phyloP scores from a whole-genome alignment of 2,888 invertebrate genomes.

The Melikaiella ostensackeni region DNA sequence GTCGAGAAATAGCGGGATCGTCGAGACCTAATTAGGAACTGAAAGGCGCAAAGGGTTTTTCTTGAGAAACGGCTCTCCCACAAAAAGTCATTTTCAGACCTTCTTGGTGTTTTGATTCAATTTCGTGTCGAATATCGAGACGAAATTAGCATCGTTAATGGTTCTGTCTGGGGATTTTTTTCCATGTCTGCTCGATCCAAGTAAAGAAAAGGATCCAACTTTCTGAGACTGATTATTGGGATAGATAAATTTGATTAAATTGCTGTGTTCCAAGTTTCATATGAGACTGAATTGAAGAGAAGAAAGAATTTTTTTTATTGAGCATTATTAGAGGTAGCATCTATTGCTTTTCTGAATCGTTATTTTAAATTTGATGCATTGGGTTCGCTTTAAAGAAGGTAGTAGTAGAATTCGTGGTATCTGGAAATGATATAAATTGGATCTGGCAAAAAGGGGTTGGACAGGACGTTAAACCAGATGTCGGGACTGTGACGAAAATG shows the following conservation, averaged over 20 bases:
- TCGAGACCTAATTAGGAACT: not conserved
- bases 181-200: not conserved
- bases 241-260: not conserved
- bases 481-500: slow-evolving; percentile 23
- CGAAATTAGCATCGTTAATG: not conserved
- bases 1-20: not conserved
- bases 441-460: slow-evolving; percentile 23
- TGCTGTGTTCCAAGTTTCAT: no score
- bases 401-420: not conserved
- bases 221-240: no score
- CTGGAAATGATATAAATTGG: slow-evolving; percentile 7
- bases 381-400: not conserved
- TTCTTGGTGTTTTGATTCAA: not conserved
- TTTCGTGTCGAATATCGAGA: not conserved
- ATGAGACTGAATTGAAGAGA: no score
- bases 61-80: not conserved
- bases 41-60: not conserved
- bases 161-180: not conserved
- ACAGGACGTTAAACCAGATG: slow-evolving; percentile 33
- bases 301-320: no score
- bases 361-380: not conserved
- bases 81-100: not conserved
- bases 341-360: not conserved
- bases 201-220: no score
- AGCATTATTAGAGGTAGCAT: not conserved